Percentiles rank a stretch among this genome's conserved stretches.
phyloP scores from a whole-genome alignment of 1,140 invertebrate species.

The Heliconius hewitsoni region DNA sequence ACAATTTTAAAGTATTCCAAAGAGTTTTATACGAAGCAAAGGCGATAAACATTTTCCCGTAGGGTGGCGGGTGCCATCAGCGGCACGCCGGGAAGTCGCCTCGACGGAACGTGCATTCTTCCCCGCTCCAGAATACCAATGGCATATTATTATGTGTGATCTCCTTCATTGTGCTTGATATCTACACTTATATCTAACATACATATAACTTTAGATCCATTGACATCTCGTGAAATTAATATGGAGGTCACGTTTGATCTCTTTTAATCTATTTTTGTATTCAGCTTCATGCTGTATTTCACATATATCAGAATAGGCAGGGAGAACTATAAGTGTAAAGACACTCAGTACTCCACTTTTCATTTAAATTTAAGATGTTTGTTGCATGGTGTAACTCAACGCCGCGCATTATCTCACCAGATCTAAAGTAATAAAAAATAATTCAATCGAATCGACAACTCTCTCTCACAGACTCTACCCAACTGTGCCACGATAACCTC shows the following conservation, averaged over 20 bases:
- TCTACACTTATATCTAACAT: conserved; percentile 47
- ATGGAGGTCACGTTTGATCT: conserved; percentile 49
- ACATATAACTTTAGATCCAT: conserved; percentile 44
- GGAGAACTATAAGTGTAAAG: too few relatives aligned
- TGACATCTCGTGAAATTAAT: conserved; percentile 51
- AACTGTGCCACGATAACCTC: too few relatives aligned
- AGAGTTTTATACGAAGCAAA: conserved; percentile 8
- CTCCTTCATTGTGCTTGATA: conserved; percentile 58
- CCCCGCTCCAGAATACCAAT: conserved; percentile 70
- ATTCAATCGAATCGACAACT: too few relatives aligned
- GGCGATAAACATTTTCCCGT: conserved; percentile 20
- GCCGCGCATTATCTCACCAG: too few relatives aligned
- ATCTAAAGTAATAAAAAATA: too few relatives aligned
- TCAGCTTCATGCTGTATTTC: not conserved
- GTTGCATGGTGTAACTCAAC: too few relatives aligned
- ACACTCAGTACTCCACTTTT: too few relatives aligned
- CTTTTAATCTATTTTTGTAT: not conserved
- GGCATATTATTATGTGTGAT: conserved; percentile 77
- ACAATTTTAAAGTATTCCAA: conserved; percentile 11
- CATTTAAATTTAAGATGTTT: too few relatives aligned
- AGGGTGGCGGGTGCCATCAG: conserved; percentile 35
- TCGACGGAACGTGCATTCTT: conserved; percentile 71
- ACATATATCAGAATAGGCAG: too few relatives aligned
- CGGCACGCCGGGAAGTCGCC: conserved; percentile 68
- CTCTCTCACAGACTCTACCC: too few relatives aligned